Evolutionary conservation across 30 jellyfish, hydroid and myxozoan species (phyloP), one percentile per base, ranked within the genome.

Genomic region (Pseudorhiza aurosa): DNA sequence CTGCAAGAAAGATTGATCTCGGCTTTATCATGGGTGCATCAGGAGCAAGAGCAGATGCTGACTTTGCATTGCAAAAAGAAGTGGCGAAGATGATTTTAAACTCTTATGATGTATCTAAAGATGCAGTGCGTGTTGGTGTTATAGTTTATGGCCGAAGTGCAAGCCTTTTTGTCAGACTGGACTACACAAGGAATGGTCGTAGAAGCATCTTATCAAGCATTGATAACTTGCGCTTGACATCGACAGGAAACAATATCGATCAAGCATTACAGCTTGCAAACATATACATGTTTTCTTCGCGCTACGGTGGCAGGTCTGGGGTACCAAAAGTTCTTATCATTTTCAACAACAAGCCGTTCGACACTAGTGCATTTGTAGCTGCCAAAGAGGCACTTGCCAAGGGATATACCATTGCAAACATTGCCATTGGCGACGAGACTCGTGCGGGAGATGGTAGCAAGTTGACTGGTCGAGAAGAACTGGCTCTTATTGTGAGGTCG

Each of bases 261-360:
- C 62, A 51, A 25, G 96, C 96, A 14, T 62, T 93, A 17, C 96
- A 86, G 36, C 43, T 87, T 0, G 97, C 96, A 9, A 21, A 55
- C 22, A 10, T 46, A 9, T 37, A 49, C 33, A 55, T 85, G 27
- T 85, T 92, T 44, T 39, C 85, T n/a, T 33, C 64, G 58, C 10
- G 25, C 18, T 36, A 58, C 19, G 96, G 96, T 19, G 96, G 85
- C 11, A 59, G 96, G 63, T 63, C 53, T 8, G 86, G 70, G 27
- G 91, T 77, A 8, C 63, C 77, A 32, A 92, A 92, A 67, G 30
- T 93, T 28, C 60, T 87, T 42, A 68, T 92, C 27, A 65, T 92
- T 2, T 92, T 92, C 53, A 30, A 50, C 37, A 80, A 65, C 10
- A 21, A 22, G 56, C 91, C 91, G 8, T 14, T 80, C 30, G 40